Evolutionary conservation across 1,140 invertebrate species (phyloP), one percentile per base, ranked within the genome.

Genomic region (Sitobion miscanthi): DNA sequence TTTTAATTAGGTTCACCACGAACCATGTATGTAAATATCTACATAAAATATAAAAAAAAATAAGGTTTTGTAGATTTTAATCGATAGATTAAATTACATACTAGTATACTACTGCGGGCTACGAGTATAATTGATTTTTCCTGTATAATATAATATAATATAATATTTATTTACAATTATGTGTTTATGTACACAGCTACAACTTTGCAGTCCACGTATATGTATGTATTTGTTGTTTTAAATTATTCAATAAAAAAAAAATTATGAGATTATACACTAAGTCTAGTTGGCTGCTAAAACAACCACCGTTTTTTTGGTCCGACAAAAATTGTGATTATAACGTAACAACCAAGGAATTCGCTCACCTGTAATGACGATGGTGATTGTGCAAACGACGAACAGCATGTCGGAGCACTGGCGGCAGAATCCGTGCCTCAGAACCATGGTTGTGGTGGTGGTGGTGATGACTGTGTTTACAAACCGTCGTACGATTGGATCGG

Each of bases 281-380:
- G 0, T 83, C 17, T 1, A n/a, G 21, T 77, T 20, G 0, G 11
- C 14, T n/a, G 23, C 14, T 9, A 83, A 83, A 83, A 83, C 4
- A 38, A 7, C 30, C 9, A 85, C 21, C 4, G 0, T 6, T n/a
- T 77, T 42, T 77, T 77, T 77, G 1, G 14, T 4, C 30, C 4
- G 14, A 77, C 30, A 5, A 77, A 77, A 77, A n/a, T 69, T 30
- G 30, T 69, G n/a, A n/a, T 35, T 8, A 45, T 14, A 11, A 85
- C 38, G 42, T 2, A 85, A 45, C 7, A 45, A 90, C 38, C 6
- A 5, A 4, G 11, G 20, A 49, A 52, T 35, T n/a, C 30, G 21
- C 91, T 93, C 20, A 93, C 91, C 91, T 93, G 91, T 52, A 21
- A 93, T 86, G 21, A 35, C 77, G n/a, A 93, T 57, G 3, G 82